A percentile compares a stretch with the other conserved stretches of the same genome.
Evolutionary conservation across 2,797 vertebrate genomes (phyloP).

Genomic region (Distichodus sexfasciatus): DNA sequence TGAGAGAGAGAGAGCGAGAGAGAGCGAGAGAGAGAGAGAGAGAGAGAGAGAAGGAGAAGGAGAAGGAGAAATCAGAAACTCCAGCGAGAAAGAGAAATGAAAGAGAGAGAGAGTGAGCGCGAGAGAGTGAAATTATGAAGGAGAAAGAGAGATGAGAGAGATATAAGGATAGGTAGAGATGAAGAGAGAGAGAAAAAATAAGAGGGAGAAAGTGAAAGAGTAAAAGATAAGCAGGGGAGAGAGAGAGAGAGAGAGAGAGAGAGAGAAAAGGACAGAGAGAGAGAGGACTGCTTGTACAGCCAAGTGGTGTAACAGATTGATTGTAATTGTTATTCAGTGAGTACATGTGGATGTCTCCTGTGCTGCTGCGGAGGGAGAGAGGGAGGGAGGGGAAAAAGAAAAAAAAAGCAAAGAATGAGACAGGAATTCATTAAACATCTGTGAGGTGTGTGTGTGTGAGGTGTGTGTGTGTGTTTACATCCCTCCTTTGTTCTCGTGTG

Average conservation of each 20-base stretch:
- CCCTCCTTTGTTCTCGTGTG: not conserved
- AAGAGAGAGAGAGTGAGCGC: too few relatives aligned
- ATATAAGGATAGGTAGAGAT: too few relatives aligned
- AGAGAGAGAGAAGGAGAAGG: too few relatives aligned
- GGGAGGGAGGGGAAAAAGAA: not conserved
- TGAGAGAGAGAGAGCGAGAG: too few relatives aligned
- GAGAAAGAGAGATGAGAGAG: too few relatives aligned
- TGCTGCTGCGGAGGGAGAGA: not conserved
- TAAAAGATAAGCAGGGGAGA: too few relatives aligned
- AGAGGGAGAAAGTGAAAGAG: not conserved
- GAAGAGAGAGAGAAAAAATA: too few relatives aligned
- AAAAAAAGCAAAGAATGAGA: not conserved
- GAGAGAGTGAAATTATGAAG: too few relatives aligned
- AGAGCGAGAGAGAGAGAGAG: too few relatives aligned
- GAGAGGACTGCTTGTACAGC: not conserved
- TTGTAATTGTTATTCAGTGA: slow-evolving; percentile 9
- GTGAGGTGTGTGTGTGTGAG: not conserved
- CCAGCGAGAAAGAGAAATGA: too few relatives aligned
- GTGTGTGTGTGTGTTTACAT: slow-evolving; percentile 14
- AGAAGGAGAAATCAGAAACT: too few relatives aligned
- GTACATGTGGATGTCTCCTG: not conserved
- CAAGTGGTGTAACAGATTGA: slow-evolving; percentile 5
- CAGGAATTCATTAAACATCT: slow-evolving; percentile 22
- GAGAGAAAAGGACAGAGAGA: not conserved
- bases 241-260: not conserved